Conservation (phyloP, 2,888 invertebrate species). For the Drosophila monieri region DNA sequence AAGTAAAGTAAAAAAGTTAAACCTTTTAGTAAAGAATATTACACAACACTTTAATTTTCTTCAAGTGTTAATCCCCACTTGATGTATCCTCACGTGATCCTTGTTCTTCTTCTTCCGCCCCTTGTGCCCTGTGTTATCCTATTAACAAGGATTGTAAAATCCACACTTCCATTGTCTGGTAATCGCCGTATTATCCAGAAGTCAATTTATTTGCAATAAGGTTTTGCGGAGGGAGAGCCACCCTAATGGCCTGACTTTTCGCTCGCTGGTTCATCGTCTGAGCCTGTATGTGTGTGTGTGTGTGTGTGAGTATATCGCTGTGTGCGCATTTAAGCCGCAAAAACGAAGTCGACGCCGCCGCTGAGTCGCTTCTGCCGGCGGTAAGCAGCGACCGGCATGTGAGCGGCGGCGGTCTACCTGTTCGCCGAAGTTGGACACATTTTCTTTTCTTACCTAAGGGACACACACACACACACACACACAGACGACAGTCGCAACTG, state of each 20-base stretch:
- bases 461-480: conserved; percentile 47
- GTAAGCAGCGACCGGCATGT: conserved; percentile 51
- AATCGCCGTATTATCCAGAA: conserved; percentile 20
- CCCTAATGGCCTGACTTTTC: conserved; percentile 55
- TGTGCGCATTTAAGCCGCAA: conserved; percentile 73
- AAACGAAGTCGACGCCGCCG: conserved; percentile 72
- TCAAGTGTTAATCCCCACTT: background rate
- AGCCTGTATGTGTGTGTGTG: conserved; percentile 21
- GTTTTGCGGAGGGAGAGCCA: conserved; percentile 48
- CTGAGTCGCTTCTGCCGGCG: conserved; percentile 53
- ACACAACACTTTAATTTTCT: background rate
- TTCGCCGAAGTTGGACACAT: conserved; percentile 75
- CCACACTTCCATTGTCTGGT: conserved; percentile 31
- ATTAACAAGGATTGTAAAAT: conserved; percentile 19
- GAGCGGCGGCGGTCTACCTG: conserved; percentile 69
- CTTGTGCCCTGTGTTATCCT: background rate
- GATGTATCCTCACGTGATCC: background rate
- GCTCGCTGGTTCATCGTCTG: conserved; percentile 26
- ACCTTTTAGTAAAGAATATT: background rate
- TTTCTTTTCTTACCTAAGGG: conserved; percentile 78
- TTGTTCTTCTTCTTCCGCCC: background rate
- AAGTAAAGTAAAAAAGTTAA: too few species aligned
- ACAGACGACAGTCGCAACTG: conserved; percentile 24
- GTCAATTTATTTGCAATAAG: conserved; percentile 36
- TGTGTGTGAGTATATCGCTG: conserved; percentile 32